Evolutionary conservation across 2,113 vertebrate genomes (phyloP), one percentile per base, ranked within the genome.

Genomic region (Microcebus lehilahytsara): DNA sequence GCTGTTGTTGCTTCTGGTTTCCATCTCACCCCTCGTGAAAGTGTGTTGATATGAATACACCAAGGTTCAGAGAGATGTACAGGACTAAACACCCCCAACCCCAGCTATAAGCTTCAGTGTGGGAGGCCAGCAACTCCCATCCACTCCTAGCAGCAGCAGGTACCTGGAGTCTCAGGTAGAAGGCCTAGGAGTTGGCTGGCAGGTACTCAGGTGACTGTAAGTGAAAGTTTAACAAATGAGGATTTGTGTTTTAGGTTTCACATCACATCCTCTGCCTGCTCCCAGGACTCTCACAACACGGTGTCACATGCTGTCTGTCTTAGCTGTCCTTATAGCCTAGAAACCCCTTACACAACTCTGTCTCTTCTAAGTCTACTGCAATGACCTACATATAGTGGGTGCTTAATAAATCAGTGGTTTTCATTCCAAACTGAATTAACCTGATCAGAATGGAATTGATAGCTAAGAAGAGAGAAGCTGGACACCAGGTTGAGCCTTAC

Each of bases 401-500:
- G 80, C 62, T 94, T 94, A 90, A 64, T 77, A 85, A 88, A 84
- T 72, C 75, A 80, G 34, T 42, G 20, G 6, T 91, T 91, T 93
- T 88, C 66, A 93, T 56, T 92, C 56, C 74, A 79, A 95, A 72
- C 72, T 62, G 23, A 72, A 40, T 34, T 85, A 78, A 71, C 12
- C 69, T 95, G 37, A 49, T 19, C 49, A 32, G 30, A 89, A 81
- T 78, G 37, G 78, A 96, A 88, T 32, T 62, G 66, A 77, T 17
- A 85, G 12, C 42, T 86, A 87, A 83, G 34, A 88, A 95, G 62
- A 91, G 34, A 96, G 17, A 96, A 94, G 49, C 22, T 80, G 27
- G 71, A 95, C 71, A 85, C 10, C 16, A 83, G n/a, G 56, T 22
- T 53, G 27, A 56, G 11, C 58, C 74, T 96, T 23, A 74, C 20